Evolutionary conservation across 2,888 invertebrate species (phyloP), one percentile per base, ranked within the genome.

Genomic region (Frankliniella intonsa): DNA sequence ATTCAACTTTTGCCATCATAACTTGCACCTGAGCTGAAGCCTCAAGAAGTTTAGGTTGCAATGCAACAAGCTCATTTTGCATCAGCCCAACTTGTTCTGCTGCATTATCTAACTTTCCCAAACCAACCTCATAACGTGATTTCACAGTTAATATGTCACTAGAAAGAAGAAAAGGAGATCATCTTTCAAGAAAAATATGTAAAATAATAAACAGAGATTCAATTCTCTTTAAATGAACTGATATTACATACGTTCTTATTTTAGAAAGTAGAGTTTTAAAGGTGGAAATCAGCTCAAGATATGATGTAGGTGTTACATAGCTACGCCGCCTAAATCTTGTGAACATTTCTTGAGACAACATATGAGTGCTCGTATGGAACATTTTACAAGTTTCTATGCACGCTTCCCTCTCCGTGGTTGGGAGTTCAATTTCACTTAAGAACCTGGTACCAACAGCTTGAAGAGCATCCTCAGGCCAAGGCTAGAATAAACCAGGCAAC

Each of bases 391-490:
- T 93, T 85, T 94, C 93, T 83, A 96, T 96, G 84, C 95, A 94
- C 0, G 95, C 94, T 55, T 90, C 88, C 80, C 94, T 89, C 87
- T 97, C 95, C 65, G 92, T 88, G 0, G 92, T 91, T 0, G 93
- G 92, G 79, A 98, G 89, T 85, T 97, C 94, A 69, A 97, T 92
- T 84, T 94, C 93, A 82, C 92, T 92, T 50, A 97, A 89, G 88
- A 97, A 97, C 84, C 94, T 89, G 0, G 93, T 94, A 0, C 97
- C 95, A 0, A 97, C 97, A 0, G 97, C 97, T 80, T 95, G 88
- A 51, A 98, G 88, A 0, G 97, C 97, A 88, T 98, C 97, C 86
- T 95, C 92, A 0, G 98, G 98, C 98, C 98, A 98, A 81, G 95
- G 91, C 92, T 96, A 85, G 3, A 84, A 84, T 84, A 84, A 49